Conservation (phyloP, 1,140 invertebrate species). For the Trypoxylus dichotomus region DNA sequence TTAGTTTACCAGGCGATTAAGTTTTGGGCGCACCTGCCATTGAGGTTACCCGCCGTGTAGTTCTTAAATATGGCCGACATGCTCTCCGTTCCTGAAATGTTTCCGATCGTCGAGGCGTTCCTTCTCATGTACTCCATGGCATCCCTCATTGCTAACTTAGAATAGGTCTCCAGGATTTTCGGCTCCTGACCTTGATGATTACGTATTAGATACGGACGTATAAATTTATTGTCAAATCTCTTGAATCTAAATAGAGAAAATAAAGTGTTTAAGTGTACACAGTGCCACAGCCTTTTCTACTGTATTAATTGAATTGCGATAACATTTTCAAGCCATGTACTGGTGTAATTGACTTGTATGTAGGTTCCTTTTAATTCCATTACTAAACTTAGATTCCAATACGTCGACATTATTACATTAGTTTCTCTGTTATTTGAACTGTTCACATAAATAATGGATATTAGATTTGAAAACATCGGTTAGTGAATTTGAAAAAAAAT, state of each 20-base stretch:
- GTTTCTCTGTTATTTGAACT: no score
- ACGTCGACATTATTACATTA: no score
- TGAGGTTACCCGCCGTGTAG: conserved; percentile 79
- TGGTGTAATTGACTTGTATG: no score
- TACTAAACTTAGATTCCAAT: no score
- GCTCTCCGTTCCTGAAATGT: conserved; percentile 81
- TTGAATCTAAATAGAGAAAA: conserved; percentile 71
- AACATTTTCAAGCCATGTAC: no score
- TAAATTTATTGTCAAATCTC: conserved; percentile 90
- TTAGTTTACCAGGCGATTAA: conserved; percentile 49
- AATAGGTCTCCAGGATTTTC: conserved; percentile 93
- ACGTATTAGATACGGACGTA: conserved; percentile 83
- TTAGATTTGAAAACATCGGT: no score
- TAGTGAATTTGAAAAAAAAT: no score
- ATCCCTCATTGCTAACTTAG: conserved; percentile 90
- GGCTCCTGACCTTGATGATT: conserved; percentile 87
- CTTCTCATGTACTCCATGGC: conserved; percentile 87
- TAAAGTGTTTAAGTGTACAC: no score
- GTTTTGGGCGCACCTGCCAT: conserved; percentile 69
- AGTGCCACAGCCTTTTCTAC: no score
- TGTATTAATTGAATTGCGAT: no score
- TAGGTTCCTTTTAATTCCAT: no score
- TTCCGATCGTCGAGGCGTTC: conserved; percentile 80
- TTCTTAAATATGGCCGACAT: conserved; percentile 88
- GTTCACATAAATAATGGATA: no score